Evolutionary conservation across 2,797 vertebrate species (phyloP), one percentile per base, ranked within the genome.

Genomic region (Okamejei kenojei): DNA sequence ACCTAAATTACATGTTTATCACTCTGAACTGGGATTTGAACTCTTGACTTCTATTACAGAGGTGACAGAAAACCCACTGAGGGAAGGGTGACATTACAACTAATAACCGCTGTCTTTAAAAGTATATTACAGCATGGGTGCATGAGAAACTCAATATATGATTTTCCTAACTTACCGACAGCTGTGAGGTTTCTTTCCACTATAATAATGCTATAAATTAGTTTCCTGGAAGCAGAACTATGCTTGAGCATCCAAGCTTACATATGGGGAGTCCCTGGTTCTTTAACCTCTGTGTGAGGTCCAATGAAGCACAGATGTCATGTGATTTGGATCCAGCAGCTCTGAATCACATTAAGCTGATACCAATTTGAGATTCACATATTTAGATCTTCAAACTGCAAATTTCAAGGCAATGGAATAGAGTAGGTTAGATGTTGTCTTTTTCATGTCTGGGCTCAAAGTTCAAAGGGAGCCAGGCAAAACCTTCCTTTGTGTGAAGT

Each of bases 261-360:
- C 23, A 29, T 58, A 23, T 82, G 80, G 23, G 58, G 45, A 82
- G 80, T 26, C 58, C 21, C 26, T 84, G 58, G 81, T 4, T 54
- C 81, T 26, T 15, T 13, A 61, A 61, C 81, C 54, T 61, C 81
- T 15, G 54, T 84, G 11, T 84, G 54, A 61, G 81, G 54, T 58
- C 23, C 81, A 84, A 13, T 29, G 23, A 61, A 61, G 5, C 26
- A 29, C 26, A 84, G 81, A 10, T 61, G 81, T 84, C 54, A 84
- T 58, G 38, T 61, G 29, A 84, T 84, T 26, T 29, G 81, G 10
- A 61, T 84, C 54, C 29, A 84, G 54, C 54, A 84, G 81, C 58
- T 84, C 54, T 13, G 29, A 84, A 84, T 84, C 81, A 84, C 54
- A 61, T 61, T 84, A 84, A 84, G 29, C 26, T 84, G 81, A 61